A percentile compares a stretch with the other conserved stretches of the same genome.
phyloP scores from a whole-genome alignment of 2,797 vertebrate species.

The Peromyscus eremicus region DNA sequence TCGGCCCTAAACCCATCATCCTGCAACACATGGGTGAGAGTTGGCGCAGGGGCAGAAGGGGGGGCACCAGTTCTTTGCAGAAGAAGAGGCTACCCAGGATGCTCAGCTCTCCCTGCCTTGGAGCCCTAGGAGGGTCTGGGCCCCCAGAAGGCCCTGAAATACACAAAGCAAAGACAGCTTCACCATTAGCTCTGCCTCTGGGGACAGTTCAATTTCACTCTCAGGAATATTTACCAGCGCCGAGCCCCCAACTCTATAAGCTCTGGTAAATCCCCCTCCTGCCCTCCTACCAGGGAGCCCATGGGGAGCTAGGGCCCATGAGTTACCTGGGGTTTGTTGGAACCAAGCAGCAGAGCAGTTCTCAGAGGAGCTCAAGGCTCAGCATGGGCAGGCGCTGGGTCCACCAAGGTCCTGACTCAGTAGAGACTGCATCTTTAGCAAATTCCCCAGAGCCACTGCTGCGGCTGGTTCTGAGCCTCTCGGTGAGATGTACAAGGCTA shows the following conservation, averaged over 20 bases:
- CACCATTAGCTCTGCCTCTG: neutral
- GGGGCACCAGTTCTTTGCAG: neutral
- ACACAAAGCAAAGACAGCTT: neutral
- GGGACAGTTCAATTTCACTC: rapidly evolving
- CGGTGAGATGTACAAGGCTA: neutral
- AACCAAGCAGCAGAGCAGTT: rapidly evolving
- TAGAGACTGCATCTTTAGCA: neutral
- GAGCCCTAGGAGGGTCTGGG: rapidly evolving
- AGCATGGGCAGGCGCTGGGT: rapidly evolving
- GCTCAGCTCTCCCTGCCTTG: rapidly evolving
- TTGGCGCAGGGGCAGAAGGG: neutral
- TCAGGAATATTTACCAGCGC: neutral
- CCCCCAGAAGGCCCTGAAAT: rapidly evolving
- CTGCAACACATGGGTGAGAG: neutral
- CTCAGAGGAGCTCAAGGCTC: neutral
- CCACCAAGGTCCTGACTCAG: neutral
- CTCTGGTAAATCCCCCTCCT: rapidly evolving
- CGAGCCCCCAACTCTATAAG: rapidly evolving
- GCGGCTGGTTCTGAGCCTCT: too few relatives aligned
- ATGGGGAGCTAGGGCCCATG: rapidly evolving
- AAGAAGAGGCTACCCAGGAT: rapidly evolving
- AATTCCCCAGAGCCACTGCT: neutral
- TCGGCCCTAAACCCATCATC: neutral
- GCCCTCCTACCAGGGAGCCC: neutral
- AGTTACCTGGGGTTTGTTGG: rapidly evolving